Evolutionary conservation across 2,113 vertebrate species (phyloP), one percentile per base, ranked within the genome.

Genomic region (Heptranchias perlo): DNA sequence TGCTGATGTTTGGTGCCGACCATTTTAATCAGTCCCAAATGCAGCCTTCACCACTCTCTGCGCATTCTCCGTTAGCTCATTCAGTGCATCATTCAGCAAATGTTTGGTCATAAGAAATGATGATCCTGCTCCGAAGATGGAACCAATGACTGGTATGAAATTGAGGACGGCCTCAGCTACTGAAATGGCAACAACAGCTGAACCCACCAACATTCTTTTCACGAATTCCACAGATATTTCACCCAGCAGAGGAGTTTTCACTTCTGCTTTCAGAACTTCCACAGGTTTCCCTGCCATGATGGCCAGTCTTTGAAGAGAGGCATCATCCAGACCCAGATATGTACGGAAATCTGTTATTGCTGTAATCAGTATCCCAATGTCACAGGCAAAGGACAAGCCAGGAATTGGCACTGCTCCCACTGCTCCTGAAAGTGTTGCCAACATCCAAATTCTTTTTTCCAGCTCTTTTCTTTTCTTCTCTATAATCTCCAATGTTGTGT

Each of bases 301-400:
- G 47, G 92, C 92, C 23, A 94, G 58, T 61, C 92, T 54, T 35
- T 64, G 52, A 28, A 94, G 92, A 62, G 52, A 23, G 18, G 18
- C 61, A 28, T 64, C 35, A 47, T 65, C 47, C 28, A 95, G 65
- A 69, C 94, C 94, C 44, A 82, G 52, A 67, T 23, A 84, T 54
- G n/a, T 58, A 25, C 95, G 2, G 65, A 73, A 78, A 14, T 96
- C 0, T 52, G 58, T 58, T 18, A 96, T 49, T 82, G 44, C 95
- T 52, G 7, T 6, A 16, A 78, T 52, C 39, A 96, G 28, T 52
- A 96, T 76, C 65, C 23, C 28, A 52, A 31, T 31, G 31, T 96
- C 73, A 96, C 95, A 96, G 11, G 52, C 69, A n/a, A 82, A 49
- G 31, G 95, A 96, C 23, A 96, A 18, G 6, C 73, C 95, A 21